Base-by-base conservation (phyloP, 1,140 invertebrate species). In the Platorchestia sp. region DNA sequence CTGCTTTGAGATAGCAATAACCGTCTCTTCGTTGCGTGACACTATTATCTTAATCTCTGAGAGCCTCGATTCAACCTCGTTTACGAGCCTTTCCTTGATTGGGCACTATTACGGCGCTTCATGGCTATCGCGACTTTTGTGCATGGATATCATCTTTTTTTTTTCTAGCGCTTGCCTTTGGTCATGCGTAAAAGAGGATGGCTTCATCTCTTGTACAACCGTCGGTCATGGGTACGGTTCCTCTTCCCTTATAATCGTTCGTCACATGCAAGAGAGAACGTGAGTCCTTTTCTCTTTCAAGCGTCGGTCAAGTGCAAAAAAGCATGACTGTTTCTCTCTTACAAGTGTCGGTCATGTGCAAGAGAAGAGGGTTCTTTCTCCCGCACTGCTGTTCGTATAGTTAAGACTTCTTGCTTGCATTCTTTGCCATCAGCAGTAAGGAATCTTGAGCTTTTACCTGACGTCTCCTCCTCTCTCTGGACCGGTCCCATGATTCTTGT, bases 401-500 rank as follows among this genome's bases (percentile, higher is more conserved):
- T 75, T 75, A 19, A 75, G 59, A 75, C 47, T 51, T 75, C 59
- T 10, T 93, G 91, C 91, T 93, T 93, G 91, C 43, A 93, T 93
- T 47, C 45, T 40, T 47, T 16, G 43, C 41, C 91, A 10, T 40
- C 91, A 93, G 91, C 91, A 44, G 91, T 45, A 6, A 44, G 91
- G 91, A 93, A 93, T 93, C 45, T 93, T 22, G 36, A 45, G 89
- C 89, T 91, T 91, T 91, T 93, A 93, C 91, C 45, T 45, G 91
- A 42, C 10, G 45, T 47, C 91, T 93, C 91, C 45, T 6, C 91
- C 91, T 93, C 91, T 93, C 45, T 7, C 45, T 47, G 45, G 45
- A 93, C 91, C 91, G 91, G 91, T 93, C 91, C 91, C 91, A 93
- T 93, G 91, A 93, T 47, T 93, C 91, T 91, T 91, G 42, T 91